Base-by-base conservation (phyloP, 2,888 invertebrate genomes). In the Acanthosepion pharaonis region DNA sequence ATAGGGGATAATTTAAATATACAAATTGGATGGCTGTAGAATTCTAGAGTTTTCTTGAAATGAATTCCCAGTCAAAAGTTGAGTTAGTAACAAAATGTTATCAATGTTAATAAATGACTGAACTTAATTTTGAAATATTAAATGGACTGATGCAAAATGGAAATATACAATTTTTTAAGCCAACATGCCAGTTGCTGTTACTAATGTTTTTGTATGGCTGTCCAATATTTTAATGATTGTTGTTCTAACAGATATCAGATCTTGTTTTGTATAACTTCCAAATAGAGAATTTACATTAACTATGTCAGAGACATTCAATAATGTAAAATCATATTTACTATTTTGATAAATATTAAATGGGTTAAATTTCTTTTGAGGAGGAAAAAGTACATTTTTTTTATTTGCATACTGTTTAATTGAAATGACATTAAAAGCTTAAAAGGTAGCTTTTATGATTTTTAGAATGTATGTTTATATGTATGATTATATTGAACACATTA, bases 121-220 rank as follows among this genome's bases (percentile, higher is more conserved):
- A 78, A 78, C n/a, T 78, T 33, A n/a, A 78, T 78, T 78, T 78
- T 78, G 15, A 78, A n/a, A 78, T 78, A n/a, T n/a, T 78, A 78
- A 11, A 78, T 33, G n/a, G 18, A 78, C 8, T 78, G 78, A 78
- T n/a, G 33, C n/a, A n/a, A 78, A 78, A 9, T 59, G 59, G 20
- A 59, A 59, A 59, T 59, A 59, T 59, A 59, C 20, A 59, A 59
- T 23, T 6, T 59, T 59, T 59, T 2, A n/a, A 78, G 33, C n/a
- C n/a, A 78, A 78, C 78, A 78, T 78, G 78, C 78, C 78, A 78
- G n/a, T 78, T 78, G 78, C 78, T 78, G 78, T 20, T 55, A 55
- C 55, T 55, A 55, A 55, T 55, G 55, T 78, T 78, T 78, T 28
- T 64, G 28, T 15, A 78, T n/a, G 33, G 18, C 11, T 78, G 11